These are phyloP conservation scores for Platichthys flesus DNA, from an alignment of 2,113 vertebrate species.

Conservation along the genomic window DNA sequence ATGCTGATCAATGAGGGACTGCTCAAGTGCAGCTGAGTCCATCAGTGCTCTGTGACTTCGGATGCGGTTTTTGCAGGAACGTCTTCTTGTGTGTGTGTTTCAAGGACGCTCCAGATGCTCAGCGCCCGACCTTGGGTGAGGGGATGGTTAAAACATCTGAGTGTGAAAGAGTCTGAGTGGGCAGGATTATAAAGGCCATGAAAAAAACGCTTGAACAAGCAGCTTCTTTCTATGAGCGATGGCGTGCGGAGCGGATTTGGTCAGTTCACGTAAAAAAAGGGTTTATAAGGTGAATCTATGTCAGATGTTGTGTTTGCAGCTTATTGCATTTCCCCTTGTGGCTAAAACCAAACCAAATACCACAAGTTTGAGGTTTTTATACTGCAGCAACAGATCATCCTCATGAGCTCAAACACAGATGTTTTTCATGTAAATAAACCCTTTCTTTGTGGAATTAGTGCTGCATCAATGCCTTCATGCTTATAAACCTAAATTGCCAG, in stretches of 20 bases:
- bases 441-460: too few species aligned
- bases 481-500: too few species aligned
- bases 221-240: not conserved
- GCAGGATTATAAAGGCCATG: not conserved
- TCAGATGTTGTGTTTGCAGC: too few species aligned
- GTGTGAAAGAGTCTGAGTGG: not conserved
- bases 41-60: not conserved
- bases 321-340: too few species aligned
- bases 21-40: not conserved
- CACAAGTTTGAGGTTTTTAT: too few species aligned
- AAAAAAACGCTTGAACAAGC: not conserved
- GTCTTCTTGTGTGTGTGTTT: not conserved
- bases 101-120: not conserved
- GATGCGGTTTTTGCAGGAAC: slow-evolving; percentile 17
- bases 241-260: not conserved
- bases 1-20: not conserved
- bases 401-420: too few species aligned
- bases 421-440: too few species aligned
- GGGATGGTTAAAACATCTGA: not conserved
- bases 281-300: too few species aligned
- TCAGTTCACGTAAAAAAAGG: too few species aligned
- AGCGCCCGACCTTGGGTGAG: slow-evolving; percentile 8
- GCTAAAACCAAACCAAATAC: too few species aligned
- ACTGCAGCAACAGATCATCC: too few species aligned
- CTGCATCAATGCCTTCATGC: too few species aligned